Evolutionary conservation across 64 coral and sea anemone species (phyloP).

Genomic region (Trachythela sp.): DNA sequence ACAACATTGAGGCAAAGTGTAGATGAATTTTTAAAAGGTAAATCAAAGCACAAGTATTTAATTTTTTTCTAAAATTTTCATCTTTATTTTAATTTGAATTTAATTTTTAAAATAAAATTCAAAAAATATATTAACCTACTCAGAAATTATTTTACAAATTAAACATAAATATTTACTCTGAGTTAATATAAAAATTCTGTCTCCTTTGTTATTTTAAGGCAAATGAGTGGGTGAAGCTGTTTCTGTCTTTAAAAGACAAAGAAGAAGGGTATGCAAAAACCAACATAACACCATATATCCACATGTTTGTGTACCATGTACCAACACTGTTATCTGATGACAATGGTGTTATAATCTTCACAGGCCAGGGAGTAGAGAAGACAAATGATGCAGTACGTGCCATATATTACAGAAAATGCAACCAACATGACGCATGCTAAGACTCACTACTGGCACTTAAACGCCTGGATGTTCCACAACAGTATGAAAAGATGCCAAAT

Average conservation of each 20-base stretch:
- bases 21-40: background rate
- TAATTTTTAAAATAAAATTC: background rate
- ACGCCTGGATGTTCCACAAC: background rate
- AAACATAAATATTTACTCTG: background rate
- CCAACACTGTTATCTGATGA: background rate
- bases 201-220: background rate
- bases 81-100: background rate
- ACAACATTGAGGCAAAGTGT: background rate
- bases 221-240: constrained; percentile 10
- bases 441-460: constrained; percentile 12
- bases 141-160: background rate
- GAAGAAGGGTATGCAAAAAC: background rate
- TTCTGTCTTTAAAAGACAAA: constrained; percentile 12
- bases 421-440: constrained; percentile 3
- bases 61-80: background rate
- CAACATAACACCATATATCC: background rate
- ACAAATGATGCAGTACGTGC: constrained; percentile 15
- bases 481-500: background rate
- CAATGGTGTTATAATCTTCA: background rate
- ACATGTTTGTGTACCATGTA: constrained; percentile 17
- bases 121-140: background rate
- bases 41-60: background rate
- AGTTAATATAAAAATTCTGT: background rate
- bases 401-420: constrained; percentile 5
- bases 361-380: background rate